These are phyloP conservation scores for Drosophila leonis DNA, from an alignment of 2,888 invertebrate species.

Conservation along the genomic window DNA sequence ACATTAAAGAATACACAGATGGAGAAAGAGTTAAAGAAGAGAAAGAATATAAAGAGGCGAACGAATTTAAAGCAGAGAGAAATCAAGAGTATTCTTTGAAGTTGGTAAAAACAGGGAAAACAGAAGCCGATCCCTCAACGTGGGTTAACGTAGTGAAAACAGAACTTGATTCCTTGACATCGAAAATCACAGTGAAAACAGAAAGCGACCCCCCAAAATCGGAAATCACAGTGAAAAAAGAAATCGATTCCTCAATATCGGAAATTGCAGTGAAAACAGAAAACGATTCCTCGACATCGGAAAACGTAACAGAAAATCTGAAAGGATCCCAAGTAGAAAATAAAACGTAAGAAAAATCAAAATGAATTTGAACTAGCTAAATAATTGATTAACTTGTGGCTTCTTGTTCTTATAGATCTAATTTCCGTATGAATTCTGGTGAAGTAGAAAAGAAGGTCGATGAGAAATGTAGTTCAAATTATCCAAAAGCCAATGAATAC, in stretches of 20 bases:
- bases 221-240: neutral
- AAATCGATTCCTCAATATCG: neutral
- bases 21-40: neutral
- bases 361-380: neutral
- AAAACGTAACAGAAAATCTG: too few species aligned
- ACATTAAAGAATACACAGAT: neutral
- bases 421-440: slow-evolving; percentile 43
- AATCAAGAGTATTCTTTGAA: neutral
- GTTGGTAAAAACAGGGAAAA: neutral
- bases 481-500: neutral
- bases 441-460: neutral
- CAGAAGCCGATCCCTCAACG: neutral
- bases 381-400: neutral
- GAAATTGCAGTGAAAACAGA: neutral
- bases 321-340: neutral
- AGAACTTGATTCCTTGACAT: neutral
- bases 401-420: slow-evolving; percentile 3
- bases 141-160: neutral
- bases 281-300: neutral
- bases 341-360: slow-evolving; percentile 4
- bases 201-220: neutral
- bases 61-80: neutral
- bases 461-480: neutral
- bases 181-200: neutral
- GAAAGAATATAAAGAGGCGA: neutral